A percentile compares a stretch with the other conserved stretches of the same genome.
phyloP scores from a whole-genome alignment of 2,797 vertebrate species.

The Sebastes diaconus region DNA sequence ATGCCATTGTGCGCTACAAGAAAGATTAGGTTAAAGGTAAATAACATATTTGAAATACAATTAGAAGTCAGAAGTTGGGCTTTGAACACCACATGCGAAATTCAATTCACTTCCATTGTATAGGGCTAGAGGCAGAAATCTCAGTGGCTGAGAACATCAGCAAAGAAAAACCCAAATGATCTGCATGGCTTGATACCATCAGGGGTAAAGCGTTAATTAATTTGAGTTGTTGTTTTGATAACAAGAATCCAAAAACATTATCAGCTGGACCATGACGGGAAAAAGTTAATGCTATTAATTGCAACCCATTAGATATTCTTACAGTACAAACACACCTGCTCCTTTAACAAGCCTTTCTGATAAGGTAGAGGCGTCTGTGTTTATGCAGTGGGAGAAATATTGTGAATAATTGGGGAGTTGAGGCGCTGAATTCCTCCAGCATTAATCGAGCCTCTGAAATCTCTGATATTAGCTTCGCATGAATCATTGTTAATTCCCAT shows the following conservation, averaged over 20 bases:
- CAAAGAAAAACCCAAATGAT: neutral
- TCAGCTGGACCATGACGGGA: constrained; percentile 38
- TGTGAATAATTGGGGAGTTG: constrained; percentile 70
- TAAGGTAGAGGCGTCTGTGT: constrained; percentile 59
- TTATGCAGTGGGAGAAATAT: constrained; percentile 73
- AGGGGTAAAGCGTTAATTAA: neutral
- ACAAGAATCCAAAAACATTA: constrained; percentile 11
- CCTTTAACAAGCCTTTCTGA: constrained; percentile 46
- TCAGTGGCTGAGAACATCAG: neutral
- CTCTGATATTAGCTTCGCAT: constrained; percentile 72
- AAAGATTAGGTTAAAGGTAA: neutral
- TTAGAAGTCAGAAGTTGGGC: neutral
- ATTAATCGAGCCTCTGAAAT: constrained; percentile 77
- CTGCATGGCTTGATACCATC: neutral
- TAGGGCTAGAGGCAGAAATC: neutral
- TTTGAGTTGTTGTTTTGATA: constrained; percentile 23
- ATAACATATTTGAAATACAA: neutral
- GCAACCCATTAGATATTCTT: constrained; percentile 48
- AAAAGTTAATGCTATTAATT: constrained; percentile 40
- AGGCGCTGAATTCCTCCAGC: constrained; percentile 58
- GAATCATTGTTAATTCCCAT: constrained; percentile 79
- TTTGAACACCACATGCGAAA: neutral
- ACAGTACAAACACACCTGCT: constrained; percentile 45
- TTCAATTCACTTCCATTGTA: neutral
- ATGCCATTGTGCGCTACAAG: too few relatives aligned